A percentile compares a stretch with the other conserved stretches of the same genome.
Evolutionary conservation across 2,888 invertebrate genomes (phyloP).

Genomic region (Monoplex corrugatus): DNA sequence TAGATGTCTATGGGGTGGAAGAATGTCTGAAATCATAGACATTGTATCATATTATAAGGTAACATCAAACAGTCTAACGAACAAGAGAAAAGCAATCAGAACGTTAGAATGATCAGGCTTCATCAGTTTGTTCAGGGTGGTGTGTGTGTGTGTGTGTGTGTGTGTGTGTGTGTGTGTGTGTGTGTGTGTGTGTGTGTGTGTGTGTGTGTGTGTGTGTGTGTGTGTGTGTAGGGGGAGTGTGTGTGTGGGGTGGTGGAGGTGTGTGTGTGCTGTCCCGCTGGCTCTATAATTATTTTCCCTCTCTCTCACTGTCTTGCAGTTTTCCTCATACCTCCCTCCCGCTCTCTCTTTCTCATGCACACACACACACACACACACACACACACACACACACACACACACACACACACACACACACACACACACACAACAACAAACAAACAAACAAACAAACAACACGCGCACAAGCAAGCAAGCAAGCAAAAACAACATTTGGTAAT

Average conservation of each 20-base stretch:
- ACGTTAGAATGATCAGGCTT: no score
- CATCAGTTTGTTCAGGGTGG: no score
- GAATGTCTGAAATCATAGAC: no score
- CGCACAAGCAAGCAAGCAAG: background rate
- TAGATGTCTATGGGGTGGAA: no score
- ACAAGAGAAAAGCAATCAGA: no score
- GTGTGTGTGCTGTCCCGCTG: no score
- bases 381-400: background rate
- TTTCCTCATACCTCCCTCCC: background rate
- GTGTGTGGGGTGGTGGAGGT: no score
- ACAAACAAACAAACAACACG: no score
- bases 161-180: background rate
- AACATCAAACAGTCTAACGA: no score
- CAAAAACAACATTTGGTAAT: background rate
- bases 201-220: constrained; percentile 7
- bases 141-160: no score
- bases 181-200: constrained; percentile 17
- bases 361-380: constrained; percentile 17
- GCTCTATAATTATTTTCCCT: no score
- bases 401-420: constrained; percentile 13
- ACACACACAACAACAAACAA: background rate
- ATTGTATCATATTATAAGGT: no score
- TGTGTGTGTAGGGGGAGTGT: background rate
- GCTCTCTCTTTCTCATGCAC: background rate
- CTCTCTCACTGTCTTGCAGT: background rate